Evolutionary conservation across 2,797 vertebrate species (phyloP), one percentile per base, ranked within the genome.

Genomic region (Oryzias sinensis): DNA sequence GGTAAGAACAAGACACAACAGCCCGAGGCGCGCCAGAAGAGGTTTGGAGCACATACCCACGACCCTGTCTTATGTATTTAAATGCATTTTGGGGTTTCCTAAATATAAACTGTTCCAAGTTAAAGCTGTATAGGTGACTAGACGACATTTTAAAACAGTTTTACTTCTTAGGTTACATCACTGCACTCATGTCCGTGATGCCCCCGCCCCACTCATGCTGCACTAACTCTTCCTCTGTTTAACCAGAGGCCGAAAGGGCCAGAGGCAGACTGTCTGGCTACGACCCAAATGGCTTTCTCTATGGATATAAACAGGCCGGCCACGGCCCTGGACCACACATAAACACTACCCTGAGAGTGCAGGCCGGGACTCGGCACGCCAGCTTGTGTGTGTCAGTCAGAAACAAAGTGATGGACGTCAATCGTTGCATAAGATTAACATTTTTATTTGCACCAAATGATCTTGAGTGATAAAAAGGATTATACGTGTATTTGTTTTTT

Each of bases 261-360:
- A 88, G 72, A 83, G 81, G 84, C 87, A 85, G 82, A 86, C 82
- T 73, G 82, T 66, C 86, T 87, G 81, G 83, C 78, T 78, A 52
- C 75, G 54, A 44, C 81, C 86, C 88, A 90, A 87, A 86, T 79
- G 73, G 76, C 80, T 88, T 89, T 88, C 83, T 87, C 74, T 77
- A 81, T 73, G 81, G 84, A 88, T 85, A 89, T 89, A 90, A 91
- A 91, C 85, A 85, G 79, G 56, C 70, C 59, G 55, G 68, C 69
- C 70, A 81, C 73, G 78, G 77, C 70, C 76, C 74, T 56, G 80
- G 82, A 84, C 82, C 87, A 88, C 87, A 89, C 88, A 87, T 89
- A 90, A 90, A 89, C 87, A 90, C 81, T 75, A 63, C 72, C 60
- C 53, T 72, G 79, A 81, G 56, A 56, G 59, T 77, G 62, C 55